phyloP scores from a whole-genome alignment of 2,113 vertebrate genomes.

The Chionomys nivalis region DNA sequence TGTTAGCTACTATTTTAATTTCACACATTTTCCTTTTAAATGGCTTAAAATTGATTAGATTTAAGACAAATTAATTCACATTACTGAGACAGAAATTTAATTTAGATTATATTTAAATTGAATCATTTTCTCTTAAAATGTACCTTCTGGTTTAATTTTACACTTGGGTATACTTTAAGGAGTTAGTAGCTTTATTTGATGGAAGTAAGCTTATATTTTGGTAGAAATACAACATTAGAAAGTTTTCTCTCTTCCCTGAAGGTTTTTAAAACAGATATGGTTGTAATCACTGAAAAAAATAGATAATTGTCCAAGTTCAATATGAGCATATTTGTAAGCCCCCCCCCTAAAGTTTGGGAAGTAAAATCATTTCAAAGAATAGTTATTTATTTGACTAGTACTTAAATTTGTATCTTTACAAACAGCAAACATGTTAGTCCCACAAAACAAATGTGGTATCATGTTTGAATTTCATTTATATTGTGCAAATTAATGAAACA shows the following conservation, averaged over 20 bases:
- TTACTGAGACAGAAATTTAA: constrained; percentile 36
- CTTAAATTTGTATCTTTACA: constrained; percentile 25
- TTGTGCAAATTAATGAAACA: constrained; percentile 12
- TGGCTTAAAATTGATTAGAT: constrained; percentile 25
- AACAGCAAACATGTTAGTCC: constrained; percentile 47
- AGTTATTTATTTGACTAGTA: constrained; percentile 12
- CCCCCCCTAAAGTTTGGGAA: not conserved
- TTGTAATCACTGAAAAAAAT: not conserved
- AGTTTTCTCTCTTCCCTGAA: not conserved
- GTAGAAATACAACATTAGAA: constrained; percentile 27
- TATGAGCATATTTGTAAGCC: not conserved
- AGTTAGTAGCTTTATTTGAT: constrained; percentile 13
- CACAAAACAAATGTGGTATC: not conserved
- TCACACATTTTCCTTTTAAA: constrained; percentile 9
- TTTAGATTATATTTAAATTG: constrained; percentile 46
- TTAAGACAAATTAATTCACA: constrained; percentile 49
- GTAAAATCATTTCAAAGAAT: constrained; percentile 19
- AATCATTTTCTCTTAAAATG: constrained; percentile 38
- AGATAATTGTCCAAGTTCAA: not conserved
- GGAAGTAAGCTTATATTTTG: constrained; percentile 37
- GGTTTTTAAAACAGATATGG: constrained; percentile 3
- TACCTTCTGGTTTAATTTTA: not conserved
- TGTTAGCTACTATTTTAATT: constrained; percentile 57
- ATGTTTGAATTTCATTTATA: constrained; percentile 55
- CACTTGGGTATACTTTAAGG: constrained; percentile 14